phyloP scores from a whole-genome alignment of 2,113 vertebrate species.

The Martes martes region DNA sequence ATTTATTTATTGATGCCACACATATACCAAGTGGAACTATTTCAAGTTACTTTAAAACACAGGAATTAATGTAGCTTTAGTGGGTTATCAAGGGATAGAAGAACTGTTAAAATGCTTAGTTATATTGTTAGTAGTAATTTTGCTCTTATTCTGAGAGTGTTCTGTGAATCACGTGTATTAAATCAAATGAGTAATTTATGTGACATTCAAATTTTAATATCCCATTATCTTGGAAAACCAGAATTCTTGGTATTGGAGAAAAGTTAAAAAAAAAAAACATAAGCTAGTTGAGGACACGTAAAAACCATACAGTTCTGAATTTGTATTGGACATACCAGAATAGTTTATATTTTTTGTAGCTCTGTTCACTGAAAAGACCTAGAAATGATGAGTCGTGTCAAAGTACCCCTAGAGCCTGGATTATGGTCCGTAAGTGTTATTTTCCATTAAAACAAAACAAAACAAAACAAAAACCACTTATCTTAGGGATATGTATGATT shows the following conservation, averaged over 20 bases:
- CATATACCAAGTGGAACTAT: background rate
- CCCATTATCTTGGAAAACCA: background rate
- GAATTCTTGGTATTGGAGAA: background rate
- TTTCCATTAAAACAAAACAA: background rate
- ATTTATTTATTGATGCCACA: background rate
- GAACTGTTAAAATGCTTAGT: background rate
- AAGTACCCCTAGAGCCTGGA: background rate
- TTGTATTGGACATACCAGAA: background rate
- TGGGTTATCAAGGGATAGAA: background rate
- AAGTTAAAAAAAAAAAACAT: background rate
- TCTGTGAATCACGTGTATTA: background rate
- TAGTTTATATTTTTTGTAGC: background rate
- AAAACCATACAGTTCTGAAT: background rate
- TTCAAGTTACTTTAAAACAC: background rate
- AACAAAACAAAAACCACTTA: background rate
- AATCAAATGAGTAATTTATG: background rate
- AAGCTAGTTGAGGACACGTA: background rate
- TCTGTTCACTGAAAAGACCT: background rate
- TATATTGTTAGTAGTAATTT: background rate
- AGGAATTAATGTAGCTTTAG: background rate
- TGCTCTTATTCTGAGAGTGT: background rate
- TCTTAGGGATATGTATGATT: background rate
- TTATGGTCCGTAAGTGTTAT: background rate
- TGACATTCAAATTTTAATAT: background rate
- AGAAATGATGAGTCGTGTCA: background rate